Evolutionary conservation across 2,888 invertebrate genomes (phyloP).

Genomic region (Nebria salina): DNA sequence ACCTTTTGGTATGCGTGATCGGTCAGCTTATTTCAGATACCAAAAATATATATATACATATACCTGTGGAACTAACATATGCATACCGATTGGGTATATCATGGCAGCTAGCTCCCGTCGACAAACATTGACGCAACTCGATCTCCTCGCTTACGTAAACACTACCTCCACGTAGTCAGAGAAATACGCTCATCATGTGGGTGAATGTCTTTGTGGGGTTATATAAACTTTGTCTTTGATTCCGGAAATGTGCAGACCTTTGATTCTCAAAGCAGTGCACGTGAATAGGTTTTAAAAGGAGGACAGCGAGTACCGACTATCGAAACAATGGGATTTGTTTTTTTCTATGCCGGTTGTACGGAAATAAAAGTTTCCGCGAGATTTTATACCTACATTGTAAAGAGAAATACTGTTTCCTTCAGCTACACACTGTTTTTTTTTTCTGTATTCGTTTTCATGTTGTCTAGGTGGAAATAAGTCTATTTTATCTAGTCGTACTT

Average conservation of each 20-base stretch:
- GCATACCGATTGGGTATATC: neutral
- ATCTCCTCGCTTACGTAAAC: neutral
- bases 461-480: too few species aligned
- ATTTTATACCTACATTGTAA: slow-evolving; percentile 17
- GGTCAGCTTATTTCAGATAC: neutral
- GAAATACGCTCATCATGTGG: slow-evolving; percentile 13
- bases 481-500: too few species aligned
- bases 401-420: slow-evolving; percentile 5
- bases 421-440: too few species aligned
- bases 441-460: too few species aligned
- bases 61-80: neutral
- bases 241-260: slow-evolving; percentile 44
- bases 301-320: slow-evolving; percentile 24
- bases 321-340: slow-evolving; percentile 44
- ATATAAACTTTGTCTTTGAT: slow-evolving; percentile 46
- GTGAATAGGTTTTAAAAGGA: slow-evolving; percentile 2
- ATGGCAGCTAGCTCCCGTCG: neutral
- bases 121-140: neutral
- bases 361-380: slow-evolving; percentile 18
- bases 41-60: neutral
- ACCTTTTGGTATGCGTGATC: neutral
- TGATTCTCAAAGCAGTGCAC: slow-evolving; percentile 30
- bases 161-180: neutral
- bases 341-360: slow-evolving; percentile 22
- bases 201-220: slow-evolving; percentile 35